Evolutionary conservation across 1,140 invertebrate species (phyloP), one percentile per base, ranked within the genome.

Genomic region (Dendroctonus ponderosae): DNA sequence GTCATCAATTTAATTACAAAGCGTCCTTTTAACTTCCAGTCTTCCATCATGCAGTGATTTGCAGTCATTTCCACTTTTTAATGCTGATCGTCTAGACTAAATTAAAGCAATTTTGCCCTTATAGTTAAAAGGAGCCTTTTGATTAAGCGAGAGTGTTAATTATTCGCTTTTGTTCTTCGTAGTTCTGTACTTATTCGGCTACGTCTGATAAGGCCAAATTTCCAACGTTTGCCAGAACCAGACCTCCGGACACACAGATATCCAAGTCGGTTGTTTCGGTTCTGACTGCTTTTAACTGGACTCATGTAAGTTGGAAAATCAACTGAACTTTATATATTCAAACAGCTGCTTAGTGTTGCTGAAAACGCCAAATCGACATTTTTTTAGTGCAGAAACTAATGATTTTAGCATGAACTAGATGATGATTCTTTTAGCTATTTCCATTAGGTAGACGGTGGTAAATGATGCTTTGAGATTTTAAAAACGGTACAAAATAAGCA

Each of bases 171-270:
- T 26, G n/a, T 11, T 12, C 12, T 46, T 46, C 15, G 15, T 54
- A 67, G 59, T 67, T 67, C 77, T 95, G 93, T 77, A 90, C 91
- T 4, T 87, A 93, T 79, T 87, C 88, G 52, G 89, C 91, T 73
- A 91, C 90, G 26, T 94, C 92, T 5, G 89, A 96, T 78, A 97
- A 96, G 77, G 80, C 78, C 8, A 85, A 91, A 69, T 98, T 94
- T 79, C 87, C 94, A 9, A 98, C 96, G 4, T 98, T 98, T 78
- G 92, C 92, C 0, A 82, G 96, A 57, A 98, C 94, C 0, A 85
- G 92, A 51, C 96, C 96, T 0, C 94, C 95, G 0, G 93, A 96
- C 74, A 93, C 90, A 12, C 93, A 95, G 78, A 95, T 97, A 49
- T 94, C 91, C 7, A 92, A 93, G 75, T 93, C 92, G 0, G 91